phyloP scores from a whole-genome alignment of 2,888 invertebrate genomes.

The Tholera decimalis region DNA sequence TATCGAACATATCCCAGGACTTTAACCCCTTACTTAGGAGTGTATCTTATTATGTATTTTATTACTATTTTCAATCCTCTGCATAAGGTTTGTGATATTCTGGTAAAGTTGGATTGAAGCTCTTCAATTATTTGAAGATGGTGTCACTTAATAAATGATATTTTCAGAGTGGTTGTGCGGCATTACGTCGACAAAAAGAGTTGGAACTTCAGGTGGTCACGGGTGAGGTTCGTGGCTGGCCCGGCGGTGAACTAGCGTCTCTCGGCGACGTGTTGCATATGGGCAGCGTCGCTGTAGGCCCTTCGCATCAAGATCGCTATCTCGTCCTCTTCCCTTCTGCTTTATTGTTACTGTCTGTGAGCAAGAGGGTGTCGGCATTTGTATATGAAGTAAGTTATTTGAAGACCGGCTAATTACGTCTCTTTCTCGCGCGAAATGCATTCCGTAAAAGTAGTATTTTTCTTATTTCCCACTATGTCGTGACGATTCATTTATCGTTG shows the following conservation, averaged over 20 bases:
- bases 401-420: no score
- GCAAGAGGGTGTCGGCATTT: constrained; percentile 98
- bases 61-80: no score
- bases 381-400: constrained; percentile 95
- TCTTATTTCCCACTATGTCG: no score
- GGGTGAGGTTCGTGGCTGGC: constrained; percentile 98
- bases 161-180: constrained; percentile 95
- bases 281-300: constrained; percentile 97
- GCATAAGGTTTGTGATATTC: no score
- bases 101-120: no score
- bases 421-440: no score
- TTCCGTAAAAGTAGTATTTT: no score
- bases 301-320: constrained; percentile 97
- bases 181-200: constrained; percentile 98
- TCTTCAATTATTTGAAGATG: no score
- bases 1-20: no score
- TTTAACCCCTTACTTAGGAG: no score
- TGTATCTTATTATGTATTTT: no score
- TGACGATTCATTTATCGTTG: no score
- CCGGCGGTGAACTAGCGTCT: constrained; percentile 92
- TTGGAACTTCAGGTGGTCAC: constrained; percentile 98
- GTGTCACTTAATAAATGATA: not conserved
- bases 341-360: constrained; percentile 97
- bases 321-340: constrained; percentile 97
- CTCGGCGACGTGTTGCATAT: constrained; percentile 97